Evolutionary conservation across 2,113 vertebrate genomes (phyloP), one percentile per base, ranked within the genome.

Genomic region (Alaudala cheleensis): DNA sequence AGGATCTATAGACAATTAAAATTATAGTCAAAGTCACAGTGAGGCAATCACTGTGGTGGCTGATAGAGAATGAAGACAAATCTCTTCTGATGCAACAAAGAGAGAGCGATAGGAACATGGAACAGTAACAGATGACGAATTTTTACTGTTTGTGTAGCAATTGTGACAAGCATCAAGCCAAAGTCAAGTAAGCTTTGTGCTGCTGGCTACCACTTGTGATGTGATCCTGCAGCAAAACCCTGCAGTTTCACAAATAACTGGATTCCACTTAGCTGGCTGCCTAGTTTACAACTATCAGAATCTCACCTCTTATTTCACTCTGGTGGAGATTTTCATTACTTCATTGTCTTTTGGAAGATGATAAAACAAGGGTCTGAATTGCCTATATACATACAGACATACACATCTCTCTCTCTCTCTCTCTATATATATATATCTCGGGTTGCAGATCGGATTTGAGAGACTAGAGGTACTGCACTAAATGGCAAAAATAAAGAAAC

Each of bases 1-100:
- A 88, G 81, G 57, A 81, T 47, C 88, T 84, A 83, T 6, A 87
- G 81, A 74, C 79, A 90, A 94, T 93, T 95, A 90, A 96, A 96
- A 85, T 84, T 60, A 82, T 14, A 71, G 81, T 61, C 40, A 64
- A 90, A 95, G 57, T 53, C 86, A 85, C 54, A 76, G 53, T 8
- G 26, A 44, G 54, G 50, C 67, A 94, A 61, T 37, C 34, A 28
- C 44, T 31, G n/a, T 5, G 3, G 60, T 42, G 29, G 26, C 34
- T 70, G 40, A 67, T 39, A 67, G 57, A 91, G 16, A 64, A 14
- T 33, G 50, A 62, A 88, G 58, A 82, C 40, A 80, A 86, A 88
- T 88, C 74, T 92, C 53, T 74, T 78, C n/a, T 20, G 19, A 71
- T 62, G 42, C 37, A 61, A 80, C 2, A 40, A 42, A 13, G 40